A percentile compares a stretch with the other conserved stretches of the same genome.
Evolutionary conservation across 2,888 invertebrate species (phyloP).

Genomic region (Theristus sp.): DNA sequence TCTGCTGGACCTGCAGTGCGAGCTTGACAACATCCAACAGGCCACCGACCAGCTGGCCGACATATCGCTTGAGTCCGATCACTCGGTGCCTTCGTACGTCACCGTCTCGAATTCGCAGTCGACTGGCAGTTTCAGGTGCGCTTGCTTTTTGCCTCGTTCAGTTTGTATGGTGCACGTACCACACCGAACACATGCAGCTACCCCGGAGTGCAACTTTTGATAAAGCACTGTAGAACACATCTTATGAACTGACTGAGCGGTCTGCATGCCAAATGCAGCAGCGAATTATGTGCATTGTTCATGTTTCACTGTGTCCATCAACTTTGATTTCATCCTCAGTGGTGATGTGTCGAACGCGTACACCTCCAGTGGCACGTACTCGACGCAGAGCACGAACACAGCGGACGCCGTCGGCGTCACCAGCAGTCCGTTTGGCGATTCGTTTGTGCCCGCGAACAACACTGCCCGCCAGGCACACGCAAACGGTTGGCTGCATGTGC

Average conservation of each 20-base stretch:
- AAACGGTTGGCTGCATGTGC: neutral
- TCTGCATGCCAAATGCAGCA: no score
- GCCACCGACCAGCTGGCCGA: slow-evolving; percentile 18
- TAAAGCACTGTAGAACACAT: no score
- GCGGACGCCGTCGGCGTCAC: neutral
- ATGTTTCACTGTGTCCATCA: neutral
- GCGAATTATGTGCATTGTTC: no score
- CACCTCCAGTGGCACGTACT: neutral
- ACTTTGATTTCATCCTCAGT: neutral
- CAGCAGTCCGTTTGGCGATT: slow-evolving; percentile 12
- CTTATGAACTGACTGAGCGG: no score
- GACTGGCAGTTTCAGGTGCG: neutral
- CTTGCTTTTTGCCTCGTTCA: no score
- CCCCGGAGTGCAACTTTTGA: no score
- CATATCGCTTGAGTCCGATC: slow-evolving; percentile 16
- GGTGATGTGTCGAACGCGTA: slow-evolving; percentile 2
- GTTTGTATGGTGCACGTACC: no score
- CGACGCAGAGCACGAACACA: neutral
- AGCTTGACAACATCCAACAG: slow-evolving; percentile 22
- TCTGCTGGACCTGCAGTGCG: slow-evolving; percentile 25
- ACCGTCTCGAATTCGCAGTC: neutral
- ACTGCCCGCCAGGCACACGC: no score
- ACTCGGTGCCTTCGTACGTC: slow-evolving; percentile 8
- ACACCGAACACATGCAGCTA: no score
- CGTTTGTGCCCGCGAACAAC: slow-evolving; percentile 5